Conservation (phyloP, 2,113 vertebrate species). For the Pholis gunnellus region DNA sequence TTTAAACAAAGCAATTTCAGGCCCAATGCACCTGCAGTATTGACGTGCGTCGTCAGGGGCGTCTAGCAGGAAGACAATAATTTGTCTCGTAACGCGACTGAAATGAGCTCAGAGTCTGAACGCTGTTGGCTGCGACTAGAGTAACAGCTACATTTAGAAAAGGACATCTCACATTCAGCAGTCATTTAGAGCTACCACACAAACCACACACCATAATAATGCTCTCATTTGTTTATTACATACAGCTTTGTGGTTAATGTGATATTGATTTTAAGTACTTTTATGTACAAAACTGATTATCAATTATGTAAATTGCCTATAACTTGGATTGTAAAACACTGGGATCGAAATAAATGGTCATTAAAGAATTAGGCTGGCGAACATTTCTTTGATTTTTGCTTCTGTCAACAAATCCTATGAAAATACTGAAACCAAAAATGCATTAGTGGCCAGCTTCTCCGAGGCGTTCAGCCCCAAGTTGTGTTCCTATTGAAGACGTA, state of each 20-base stretch:
- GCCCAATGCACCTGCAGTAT: constrained; percentile 80
- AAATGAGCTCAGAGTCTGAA: constrained; percentile 74
- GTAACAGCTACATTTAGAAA: constrained; percentile 33
- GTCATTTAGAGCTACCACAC: background rate
- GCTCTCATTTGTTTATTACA: background rate
- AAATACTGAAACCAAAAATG: background rate
- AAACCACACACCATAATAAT: background rate
- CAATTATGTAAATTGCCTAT: background rate
- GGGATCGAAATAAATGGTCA: background rate
- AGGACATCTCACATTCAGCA: constrained; percentile 34
- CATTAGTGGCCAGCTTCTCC: background rate
- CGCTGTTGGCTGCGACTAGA: constrained; percentile 32
- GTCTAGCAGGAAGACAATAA: constrained; percentile 83
- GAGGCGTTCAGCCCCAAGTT: background rate
- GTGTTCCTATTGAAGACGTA: background rate
- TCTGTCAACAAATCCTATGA: background rate
- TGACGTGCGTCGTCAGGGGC: constrained; percentile 57
- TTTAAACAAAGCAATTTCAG: constrained; percentile 85
- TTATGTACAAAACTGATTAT: background rate
- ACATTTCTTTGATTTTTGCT: background rate
- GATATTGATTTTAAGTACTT: background rate
- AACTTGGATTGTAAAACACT: background rate
- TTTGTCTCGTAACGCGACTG: constrained; percentile 82
- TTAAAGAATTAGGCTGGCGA: background rate
- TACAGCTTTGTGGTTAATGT: background rate